A percentile compares a stretch with the other conserved stretches of the same genome.
Conservation (phyloP, 2,113 vertebrate genomes). For the Glareola pratincola region DNA sequence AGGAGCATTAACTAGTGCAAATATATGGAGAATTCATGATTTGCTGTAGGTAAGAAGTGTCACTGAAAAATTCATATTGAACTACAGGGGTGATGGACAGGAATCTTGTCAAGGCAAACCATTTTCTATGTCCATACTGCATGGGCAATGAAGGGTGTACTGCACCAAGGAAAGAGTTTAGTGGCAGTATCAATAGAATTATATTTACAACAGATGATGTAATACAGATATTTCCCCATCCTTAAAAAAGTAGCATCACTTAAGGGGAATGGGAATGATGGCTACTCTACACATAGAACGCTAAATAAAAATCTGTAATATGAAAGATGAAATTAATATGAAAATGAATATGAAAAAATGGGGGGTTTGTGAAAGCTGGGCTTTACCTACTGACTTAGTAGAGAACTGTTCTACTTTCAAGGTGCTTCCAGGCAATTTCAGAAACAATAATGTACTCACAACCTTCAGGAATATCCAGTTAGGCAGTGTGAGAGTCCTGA, state of each 20-base stretch:
- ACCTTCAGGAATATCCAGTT: background rate
- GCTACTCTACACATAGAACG: accelerated
- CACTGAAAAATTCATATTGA: background rate
- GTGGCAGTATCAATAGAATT: background rate
- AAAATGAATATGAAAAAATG: too few relatives aligned
- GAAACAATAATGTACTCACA: background rate
- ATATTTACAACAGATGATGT: too few relatives aligned
- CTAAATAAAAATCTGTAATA: background rate
- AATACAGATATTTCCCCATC: background rate
- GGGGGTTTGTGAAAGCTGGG: background rate
- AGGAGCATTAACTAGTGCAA: background rate
- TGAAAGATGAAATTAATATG: background rate
- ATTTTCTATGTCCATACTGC: background rate
- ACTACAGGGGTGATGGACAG: background rate
- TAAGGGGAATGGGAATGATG: background rate
- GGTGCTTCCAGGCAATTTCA: background rate
- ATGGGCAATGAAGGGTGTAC: accelerated
- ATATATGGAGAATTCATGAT: background rate
- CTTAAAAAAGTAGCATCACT: background rate
- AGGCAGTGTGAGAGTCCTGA: background rate
- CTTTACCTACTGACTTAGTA: background rate
- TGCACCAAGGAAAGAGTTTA: background rate
- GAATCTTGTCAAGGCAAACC: background rate
- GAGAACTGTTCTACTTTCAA: background rate
- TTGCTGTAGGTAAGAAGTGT: background rate